These are phyloP conservation scores for Agrotis segetum DNA, from an alignment of 2,888 invertebrate genomes.

Conservation along the genomic window DNA sequence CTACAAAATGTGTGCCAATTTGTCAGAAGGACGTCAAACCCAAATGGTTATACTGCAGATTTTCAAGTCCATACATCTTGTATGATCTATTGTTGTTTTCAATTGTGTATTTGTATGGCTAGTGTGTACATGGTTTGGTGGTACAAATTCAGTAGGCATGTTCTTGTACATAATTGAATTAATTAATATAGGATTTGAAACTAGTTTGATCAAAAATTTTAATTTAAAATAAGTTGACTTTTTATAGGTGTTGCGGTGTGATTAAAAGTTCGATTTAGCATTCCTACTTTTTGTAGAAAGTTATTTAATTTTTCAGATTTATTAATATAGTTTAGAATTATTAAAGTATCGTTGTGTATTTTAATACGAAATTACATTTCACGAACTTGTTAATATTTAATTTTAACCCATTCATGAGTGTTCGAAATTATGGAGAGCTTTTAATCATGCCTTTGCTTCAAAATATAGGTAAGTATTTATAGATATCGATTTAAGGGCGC, in stretches of 20 bases:
- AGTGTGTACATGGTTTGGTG: not conserved
- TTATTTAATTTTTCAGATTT: too few species aligned
- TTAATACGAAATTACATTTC: too few species aligned
- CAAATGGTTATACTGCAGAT: conserved; percentile 53
- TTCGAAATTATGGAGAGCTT: too few species aligned
- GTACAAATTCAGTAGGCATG: not conserved
- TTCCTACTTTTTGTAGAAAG: too few species aligned
- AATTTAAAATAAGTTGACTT: not conserved
- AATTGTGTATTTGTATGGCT: conserved; percentile 29
- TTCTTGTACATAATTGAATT: not conserved
- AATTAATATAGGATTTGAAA: not conserved
- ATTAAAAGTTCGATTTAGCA: too few species aligned
- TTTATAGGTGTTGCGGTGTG: not conserved
- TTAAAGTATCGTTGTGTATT: too few species aligned
- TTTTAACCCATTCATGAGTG: too few species aligned
- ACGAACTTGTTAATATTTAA: too few species aligned
- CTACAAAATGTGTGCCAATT: conserved; percentile 56
- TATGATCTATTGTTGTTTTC: conserved; percentile 57
- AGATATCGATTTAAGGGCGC: not conserved
- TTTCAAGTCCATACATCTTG: conserved; percentile 55
- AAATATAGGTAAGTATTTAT: not conserved
- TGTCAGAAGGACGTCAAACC: conserved; percentile 60
- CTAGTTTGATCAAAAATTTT: not conserved
- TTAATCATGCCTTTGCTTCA: not conserved
- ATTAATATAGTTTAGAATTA: too few species aligned